These are phyloP conservation scores for Aphelenchoides bicaudatus DNA, from an alignment of 2,888 invertebrate genomes.

Conservation along the genomic window DNA sequence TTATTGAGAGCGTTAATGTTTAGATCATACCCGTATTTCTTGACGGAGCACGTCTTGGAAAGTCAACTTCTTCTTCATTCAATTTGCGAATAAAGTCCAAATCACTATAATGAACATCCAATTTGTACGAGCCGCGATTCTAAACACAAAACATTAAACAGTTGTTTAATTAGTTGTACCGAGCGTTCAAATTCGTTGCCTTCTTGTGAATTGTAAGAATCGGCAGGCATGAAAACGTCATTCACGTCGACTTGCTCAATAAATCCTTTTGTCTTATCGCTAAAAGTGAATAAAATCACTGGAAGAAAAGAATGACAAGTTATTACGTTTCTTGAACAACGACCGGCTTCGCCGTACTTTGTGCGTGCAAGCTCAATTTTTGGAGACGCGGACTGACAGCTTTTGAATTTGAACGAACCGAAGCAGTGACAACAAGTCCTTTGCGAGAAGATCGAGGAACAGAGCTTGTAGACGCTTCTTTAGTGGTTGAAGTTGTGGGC, in stretches of 20 bases:
- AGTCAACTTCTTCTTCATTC: conserved; percentile 1
- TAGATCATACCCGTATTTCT: neutral
- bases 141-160: neutral
- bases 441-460: conserved; percentile 2
- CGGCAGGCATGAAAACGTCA: conserved; percentile 1
- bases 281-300: too few species aligned
- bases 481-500: neutral
- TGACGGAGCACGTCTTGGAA: conserved; percentile 11
- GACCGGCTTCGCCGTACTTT: neutral
- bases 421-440: conserved; percentile 9
- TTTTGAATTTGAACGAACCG: neutral
- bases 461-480: neutral
- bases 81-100: conserved; percentile 6
- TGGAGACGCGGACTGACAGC: neutral
- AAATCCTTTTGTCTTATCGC: neutral
- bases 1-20: neutral
- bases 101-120: conserved; percentile 18
- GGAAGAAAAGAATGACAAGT: neutral
- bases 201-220: neutral
- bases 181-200: neutral
- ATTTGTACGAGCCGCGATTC: conserved; percentile 4
- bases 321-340: neutral
- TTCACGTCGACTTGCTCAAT: conserved; percentile 4
- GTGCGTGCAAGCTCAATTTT: neutral
- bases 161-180: neutral